Percentiles rank a stretch among this genome's conserved stretches.
Conservation (phyloP, 2,113 vertebrate genomes). For the Myotis davidii region DNA sequence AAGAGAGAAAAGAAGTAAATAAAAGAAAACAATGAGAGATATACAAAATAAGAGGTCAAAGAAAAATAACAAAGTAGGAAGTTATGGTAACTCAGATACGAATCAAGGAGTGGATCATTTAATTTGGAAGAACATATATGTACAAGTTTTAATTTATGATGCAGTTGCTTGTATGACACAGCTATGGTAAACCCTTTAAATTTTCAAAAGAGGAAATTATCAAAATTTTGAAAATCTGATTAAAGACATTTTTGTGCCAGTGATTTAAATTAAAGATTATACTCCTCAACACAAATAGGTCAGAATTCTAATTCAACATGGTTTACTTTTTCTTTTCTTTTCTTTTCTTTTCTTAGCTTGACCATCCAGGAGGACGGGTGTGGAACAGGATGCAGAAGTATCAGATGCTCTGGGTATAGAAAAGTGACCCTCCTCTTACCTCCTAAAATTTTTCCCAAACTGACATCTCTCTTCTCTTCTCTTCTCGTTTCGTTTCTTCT, state of each 20-base stretch:
- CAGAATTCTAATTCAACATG: neutral
- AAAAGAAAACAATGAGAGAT: neutral
- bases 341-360: no score
- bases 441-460: no score
- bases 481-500: no score
- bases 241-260: neutral
- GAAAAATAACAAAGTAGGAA: neutral
- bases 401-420: no score
- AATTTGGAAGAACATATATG: neutral
- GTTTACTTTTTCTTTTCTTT: neutral
- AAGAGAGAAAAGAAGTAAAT: neutral
- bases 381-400: no score
- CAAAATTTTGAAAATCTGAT: neutral
- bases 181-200: neutral
- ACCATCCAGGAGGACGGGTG: no score
- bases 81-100: neutral
- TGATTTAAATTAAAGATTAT: neutral
- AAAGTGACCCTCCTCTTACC: no score
- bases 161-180: neutral
- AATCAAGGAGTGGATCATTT: neutral
- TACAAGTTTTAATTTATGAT: neutral
- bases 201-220: neutral
- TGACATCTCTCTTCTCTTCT: no score
- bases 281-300: neutral
- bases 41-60: neutral